Evolutionary conservation across 2,113 vertebrate species (phyloP).

Genomic region (Sitta europaea): DNA sequence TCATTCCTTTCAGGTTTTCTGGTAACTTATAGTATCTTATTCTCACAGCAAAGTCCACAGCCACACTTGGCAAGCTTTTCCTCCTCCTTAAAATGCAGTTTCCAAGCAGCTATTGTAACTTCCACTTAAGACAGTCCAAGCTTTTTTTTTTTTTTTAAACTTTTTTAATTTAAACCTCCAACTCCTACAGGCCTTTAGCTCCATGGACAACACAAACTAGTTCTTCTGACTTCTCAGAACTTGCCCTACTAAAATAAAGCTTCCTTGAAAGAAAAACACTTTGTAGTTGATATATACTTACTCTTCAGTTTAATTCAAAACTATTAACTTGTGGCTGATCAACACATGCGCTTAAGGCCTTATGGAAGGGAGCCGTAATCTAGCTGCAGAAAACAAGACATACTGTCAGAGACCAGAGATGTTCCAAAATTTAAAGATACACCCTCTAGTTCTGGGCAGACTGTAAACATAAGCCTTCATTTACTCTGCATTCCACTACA

Average conservation of each 20-base stretch:
- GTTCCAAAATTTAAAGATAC: not conserved
- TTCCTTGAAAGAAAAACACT: constrained; percentile 3
- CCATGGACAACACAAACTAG: not conserved
- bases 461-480: not conserved
- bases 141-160: not conserved
- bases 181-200: not conserved
- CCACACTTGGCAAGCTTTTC: not conserved
- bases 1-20: not conserved
- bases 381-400: not conserved
- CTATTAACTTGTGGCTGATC: not conserved
- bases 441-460: not conserved
- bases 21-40: not conserved
- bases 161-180: not conserved
- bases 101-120: not conserved
- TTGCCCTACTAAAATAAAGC: not conserved
- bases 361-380: not conserved
- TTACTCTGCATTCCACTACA: not conserved
- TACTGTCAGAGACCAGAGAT: not conserved
- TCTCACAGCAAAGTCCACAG: not conserved
- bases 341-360: not conserved
- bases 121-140: not conserved
- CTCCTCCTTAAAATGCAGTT: not conserved
- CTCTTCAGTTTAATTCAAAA: not conserved
- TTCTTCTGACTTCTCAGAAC: not conserved
- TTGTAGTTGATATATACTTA: not conserved